A percentile compares a stretch with the other conserved stretches of the same genome.
phyloP scores from a whole-genome alignment of 2,888 invertebrate species.

The Morinoia aosen region DNA sequence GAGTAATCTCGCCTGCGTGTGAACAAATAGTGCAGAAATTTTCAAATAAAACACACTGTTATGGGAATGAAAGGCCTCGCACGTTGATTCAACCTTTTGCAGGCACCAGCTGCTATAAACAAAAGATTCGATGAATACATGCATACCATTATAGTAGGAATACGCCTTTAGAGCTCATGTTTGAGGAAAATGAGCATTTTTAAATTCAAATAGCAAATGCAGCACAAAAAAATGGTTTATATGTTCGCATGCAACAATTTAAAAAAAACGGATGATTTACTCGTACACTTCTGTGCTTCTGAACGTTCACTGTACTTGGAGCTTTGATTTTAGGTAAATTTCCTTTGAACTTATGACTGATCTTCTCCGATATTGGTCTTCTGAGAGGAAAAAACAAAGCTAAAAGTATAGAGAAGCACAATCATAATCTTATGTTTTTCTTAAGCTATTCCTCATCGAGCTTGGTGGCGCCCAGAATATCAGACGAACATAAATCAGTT shows the following conservation, averaged over 20 bases:
- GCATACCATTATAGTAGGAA: neutral
- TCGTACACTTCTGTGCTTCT: neutral
- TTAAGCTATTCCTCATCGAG: neutral
- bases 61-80: too few relatives aligned
- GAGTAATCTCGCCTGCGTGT: too few relatives aligned
- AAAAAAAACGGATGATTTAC: neutral
- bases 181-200: too few relatives aligned
- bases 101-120: too few relatives aligned
- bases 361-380: neutral
- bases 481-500: neutral
- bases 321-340: neutral
- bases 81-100: too few relatives aligned
- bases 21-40: too few relatives aligned
- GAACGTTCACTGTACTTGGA: neutral
- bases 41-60: too few relatives aligned
- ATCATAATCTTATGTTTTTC: neutral
- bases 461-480: neutral
- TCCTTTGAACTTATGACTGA: neutral
- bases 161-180: too few relatives aligned
- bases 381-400: neutral
- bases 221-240: too few relatives aligned
- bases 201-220: too few relatives aligned
- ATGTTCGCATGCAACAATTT: neutral
- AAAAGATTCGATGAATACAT: neutral
- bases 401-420: neutral